Base-by-base conservation (phyloP, 2,888 invertebrate species). In the Omphaloscelis lunosa region DNA sequence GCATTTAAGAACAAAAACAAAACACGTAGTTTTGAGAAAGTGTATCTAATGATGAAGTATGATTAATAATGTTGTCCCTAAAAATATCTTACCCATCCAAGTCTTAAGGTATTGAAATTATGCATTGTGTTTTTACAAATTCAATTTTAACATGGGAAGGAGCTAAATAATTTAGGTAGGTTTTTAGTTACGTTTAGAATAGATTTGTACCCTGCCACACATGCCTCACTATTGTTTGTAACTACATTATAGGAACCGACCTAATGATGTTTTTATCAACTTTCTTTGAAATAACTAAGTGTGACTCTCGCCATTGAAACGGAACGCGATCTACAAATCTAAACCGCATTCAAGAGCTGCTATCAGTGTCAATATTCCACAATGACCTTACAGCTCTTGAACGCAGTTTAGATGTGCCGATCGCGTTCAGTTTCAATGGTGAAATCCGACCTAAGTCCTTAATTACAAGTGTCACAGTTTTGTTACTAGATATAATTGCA, bases 181-280 rank as follows among this genome's bases (percentile, higher is more conserved):
- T 82, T 72, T 74, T 61, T 86, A 80, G 72, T 72, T 56, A 72
- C 83, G 72, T 79, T 82, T 79, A 83, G 73, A 75, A 75, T 80
- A 80, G 62, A 76, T 81, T 84, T 86, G 82, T 85, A 87, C 74
- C 74, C 75, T 70, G 74, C 75, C 76, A 83, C 62, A 27, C 63
- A 79, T 68, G 72, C 74, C 56, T 79, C 76, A 77, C 63, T 68
- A 56, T 82, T 69, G 62, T 87, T 85, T 78, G 65, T 78, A 62
- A 69, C 29, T 79, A 76, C 45, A 34, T 17, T 59, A 39, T 58
- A 68, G 58, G 34, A 75, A 66, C 45, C 34, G 27, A 76, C 45
- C 27, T 71, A 66, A 65, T 61, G 58, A 53, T 70, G 65, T 75
- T 66, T 74, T 59, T 58, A 63, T 77, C 75, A 56, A 53, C n/a